Evolutionary conservation across 2,888 invertebrate genomes (phyloP).

Genomic region (Hedya salicella): DNA sequence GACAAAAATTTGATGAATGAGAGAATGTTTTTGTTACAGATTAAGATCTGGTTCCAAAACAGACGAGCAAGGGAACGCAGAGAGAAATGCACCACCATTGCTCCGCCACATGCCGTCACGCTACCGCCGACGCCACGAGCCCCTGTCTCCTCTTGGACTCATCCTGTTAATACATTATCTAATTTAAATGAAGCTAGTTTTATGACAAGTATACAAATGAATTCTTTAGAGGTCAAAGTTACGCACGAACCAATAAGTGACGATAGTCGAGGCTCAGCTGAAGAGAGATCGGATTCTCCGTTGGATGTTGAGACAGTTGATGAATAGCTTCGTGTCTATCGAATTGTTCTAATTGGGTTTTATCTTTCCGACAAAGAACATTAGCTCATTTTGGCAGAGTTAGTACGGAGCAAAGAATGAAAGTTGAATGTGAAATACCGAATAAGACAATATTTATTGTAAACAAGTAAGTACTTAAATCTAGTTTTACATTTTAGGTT

Average conservation of each 20-base stretch:
- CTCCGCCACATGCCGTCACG: conserved; percentile 67
- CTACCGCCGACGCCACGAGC: conserved; percentile 58
- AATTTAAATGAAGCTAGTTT: conserved; percentile 4
- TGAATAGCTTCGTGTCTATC: not conserved
- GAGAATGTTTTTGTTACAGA: conserved; percentile 61
- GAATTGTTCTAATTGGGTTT: too few species aligned
- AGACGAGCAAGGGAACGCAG: conserved; percentile 90
- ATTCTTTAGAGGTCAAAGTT: not conserved
- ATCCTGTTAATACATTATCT: not conserved
- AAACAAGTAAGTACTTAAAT: too few species aligned
- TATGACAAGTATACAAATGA: conserved; percentile 3
- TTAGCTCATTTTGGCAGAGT: too few species aligned
- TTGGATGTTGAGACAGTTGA: conserved; percentile 69
- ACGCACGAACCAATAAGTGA: conserved; percentile 6
- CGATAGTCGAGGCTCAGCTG: conserved; percentile 42
- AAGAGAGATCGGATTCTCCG: conserved; percentile 58
- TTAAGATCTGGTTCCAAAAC: conserved; percentile 93
- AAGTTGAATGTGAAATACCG: too few species aligned
- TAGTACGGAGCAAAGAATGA: too few species aligned
- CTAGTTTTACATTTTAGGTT: too few species aligned
- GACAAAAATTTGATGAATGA: conserved; percentile 4
- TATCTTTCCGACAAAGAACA: too few species aligned
- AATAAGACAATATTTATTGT: too few species aligned
- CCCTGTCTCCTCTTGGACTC: conserved; percentile 30
- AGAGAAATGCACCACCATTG: conserved; percentile 80